Base-by-base conservation (phyloP, 2,113 vertebrate species). In the Lophochroa leadbeateri region DNA sequence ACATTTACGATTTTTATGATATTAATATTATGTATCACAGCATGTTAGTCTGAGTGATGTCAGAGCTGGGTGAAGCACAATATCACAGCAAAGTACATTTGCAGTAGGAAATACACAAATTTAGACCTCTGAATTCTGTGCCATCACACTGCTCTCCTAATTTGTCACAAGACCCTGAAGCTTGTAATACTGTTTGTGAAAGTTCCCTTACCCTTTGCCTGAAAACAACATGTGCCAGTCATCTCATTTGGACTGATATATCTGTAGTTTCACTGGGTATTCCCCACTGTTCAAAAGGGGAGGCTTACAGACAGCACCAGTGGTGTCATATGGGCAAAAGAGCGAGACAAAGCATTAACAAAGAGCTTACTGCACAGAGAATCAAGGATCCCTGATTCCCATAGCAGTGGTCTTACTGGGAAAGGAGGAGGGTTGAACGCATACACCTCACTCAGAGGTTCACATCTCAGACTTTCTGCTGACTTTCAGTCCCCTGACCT, bases 401-500 rank as follows among this genome's bases (percentile, higher is more conserved):
- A 35, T 2, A 68, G 39, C 37, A 21, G 20, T 7, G 41, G 27
- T n/a, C 79, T 71, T 47, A 11, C 43, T 2, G 0, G 6, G 2
- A 57, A 82, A 76, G 33, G 37, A 44, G 31, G 31, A 61, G 16
- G 8, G 11, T 14, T 68, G 50, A 84, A 68, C 17, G 33, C 4
- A 1, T 41, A 37, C 86, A 49, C 44, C 37, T 67, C 37, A 58
- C 64, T 87, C 17, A 31, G 33, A 53, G 11, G 31, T 78, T 94
- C 35, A 31, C 17, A 33, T 89, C 84, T 68, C 77, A 57, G 3
- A 64, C 47, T 76, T 94, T 55, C 83, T 82, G 21, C 24, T 14
- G 69, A n/a, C 47, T 89, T 89, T 20, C 61, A 41, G 27, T 82
- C n/a, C 68, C 35, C 37, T 58, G 44, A 72, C 87, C 78, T 96